phyloP scores from a whole-genome alignment of 2,888 invertebrate genomes.

The Yponomeuta cagnagella region DNA sequence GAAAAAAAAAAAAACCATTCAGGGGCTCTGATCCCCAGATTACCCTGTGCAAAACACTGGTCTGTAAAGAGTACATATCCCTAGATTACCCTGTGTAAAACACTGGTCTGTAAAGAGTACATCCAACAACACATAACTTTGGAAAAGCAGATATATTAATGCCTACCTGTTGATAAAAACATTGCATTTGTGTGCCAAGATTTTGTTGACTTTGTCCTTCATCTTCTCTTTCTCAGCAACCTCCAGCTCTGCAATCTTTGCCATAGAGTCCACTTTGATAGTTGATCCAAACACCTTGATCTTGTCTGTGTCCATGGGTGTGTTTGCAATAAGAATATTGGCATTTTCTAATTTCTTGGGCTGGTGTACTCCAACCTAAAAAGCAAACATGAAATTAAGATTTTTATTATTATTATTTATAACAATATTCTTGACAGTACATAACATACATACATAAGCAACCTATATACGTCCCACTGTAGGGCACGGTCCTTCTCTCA shows the following conservation, averaged over 20 bases:
- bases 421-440: no score
- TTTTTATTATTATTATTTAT: no score
- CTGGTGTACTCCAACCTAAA: conserved; percentile 94
- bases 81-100: no score
- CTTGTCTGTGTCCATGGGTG: conserved; percentile 99
- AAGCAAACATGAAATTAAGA: neutral
- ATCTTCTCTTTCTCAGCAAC: conserved; percentile 99
- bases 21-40: no score
- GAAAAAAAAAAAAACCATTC: no score
- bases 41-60: neutral
- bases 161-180: conserved; percentile 95
- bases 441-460: no score
- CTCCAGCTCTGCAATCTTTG: conserved; percentile 98
- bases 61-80: no score
- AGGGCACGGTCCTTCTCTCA: no score
- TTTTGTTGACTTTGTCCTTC: conserved; percentile 99
- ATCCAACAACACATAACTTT: neutral
- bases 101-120: no score
- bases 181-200: conserved; percentile 94
- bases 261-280: conserved; percentile 93
- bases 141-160: neutral
- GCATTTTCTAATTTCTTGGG: conserved; percentile 97
- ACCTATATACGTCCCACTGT: no score
- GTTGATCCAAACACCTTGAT: conserved; percentile 99
- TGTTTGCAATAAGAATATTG: conserved; percentile 97